A percentile compares a stretch with the other conserved stretches of the same genome.
phyloP scores from a whole-genome alignment of 2,797 vertebrate genomes.

The Limosa lapponica region DNA sequence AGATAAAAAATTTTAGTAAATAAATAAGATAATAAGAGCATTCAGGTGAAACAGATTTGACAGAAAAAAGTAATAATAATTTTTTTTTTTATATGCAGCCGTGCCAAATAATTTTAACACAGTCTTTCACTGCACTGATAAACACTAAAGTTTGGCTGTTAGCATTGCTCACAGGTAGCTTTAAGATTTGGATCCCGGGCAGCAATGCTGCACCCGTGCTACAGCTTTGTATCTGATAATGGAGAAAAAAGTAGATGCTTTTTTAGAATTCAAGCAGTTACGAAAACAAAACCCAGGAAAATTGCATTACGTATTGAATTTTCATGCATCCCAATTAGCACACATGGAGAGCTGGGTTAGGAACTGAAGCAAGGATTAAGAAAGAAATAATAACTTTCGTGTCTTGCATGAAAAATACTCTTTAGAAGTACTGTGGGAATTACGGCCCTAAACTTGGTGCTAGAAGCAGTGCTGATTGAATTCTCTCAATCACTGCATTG shows the following conservation, averaged over 20 bases:
- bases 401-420: neutral
- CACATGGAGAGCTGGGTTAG: neutral
- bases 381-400: neutral
- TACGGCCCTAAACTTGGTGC: neutral
- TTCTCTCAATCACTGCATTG: neutral
- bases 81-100: neutral
- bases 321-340: neutral
- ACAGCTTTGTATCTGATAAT: neutral
- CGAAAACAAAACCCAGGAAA: neutral
- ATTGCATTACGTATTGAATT: neutral
- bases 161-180: neutral
- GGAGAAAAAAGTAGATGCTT: neutral
- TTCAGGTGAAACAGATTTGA: neutral
- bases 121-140: neutral
- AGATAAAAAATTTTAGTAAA: neutral
- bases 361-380: neutral
- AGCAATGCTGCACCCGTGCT: fast-evolving
- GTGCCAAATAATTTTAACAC: neutral
- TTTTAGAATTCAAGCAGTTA: neutral
- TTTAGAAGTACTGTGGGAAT: neutral
- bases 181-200: neutral
- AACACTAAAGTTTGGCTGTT: neutral
- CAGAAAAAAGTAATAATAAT: neutral
- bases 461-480: neutral
- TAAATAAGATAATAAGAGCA: neutral